Base-by-base conservation (phyloP, 2,888 invertebrate species). In the Periphyllus acericola region DNA sequence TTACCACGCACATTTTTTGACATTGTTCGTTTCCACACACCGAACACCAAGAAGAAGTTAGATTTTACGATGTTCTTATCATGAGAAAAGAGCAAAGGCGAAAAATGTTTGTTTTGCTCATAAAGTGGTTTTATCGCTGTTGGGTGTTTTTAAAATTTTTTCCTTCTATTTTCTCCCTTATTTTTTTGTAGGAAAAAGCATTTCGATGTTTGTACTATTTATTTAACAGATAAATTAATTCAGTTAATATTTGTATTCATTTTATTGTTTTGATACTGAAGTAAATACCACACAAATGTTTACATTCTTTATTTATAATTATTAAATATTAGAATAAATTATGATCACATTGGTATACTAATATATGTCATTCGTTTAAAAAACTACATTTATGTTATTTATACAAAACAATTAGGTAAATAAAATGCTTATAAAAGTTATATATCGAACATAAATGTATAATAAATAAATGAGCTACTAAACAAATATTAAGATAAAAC, bases 91-190 rank as follows among this genome's bases (percentile, higher is more conserved):
- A 86, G 34, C 71, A 86, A 46, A 68, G 34, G 55, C 74, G 71
- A 87, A 72, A 46, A 80, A 87, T 87, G 74, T 87, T 80, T 80
- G 55, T 74, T 86, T 83, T 72, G 25, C 72, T 60, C 86, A 74
- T 87, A 87, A 87, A 80, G 60, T 74, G 72, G 72, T 72, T 87
- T 87, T 87, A 87, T 80, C 32, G 79, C 55, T 40, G 72, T 80
- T 40, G 32, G 55, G n/a, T 72, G 74, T 80, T 87, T 55, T 29
- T 40, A 81, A 40, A 60, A 32, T 34, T 74, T 79, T 36, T 86
- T 46, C 40, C 46, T 46, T 3, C 36, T n/a, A 52, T 46, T 32
- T 71, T 29, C 29, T 29, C 68, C 29, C 29, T 6, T 83, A 4
- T 52, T 52, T 36, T 79, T 71, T 36, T 29, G n/a, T 25, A 32